Evolutionary conservation across 2,888 invertebrate species (phyloP), one percentile per base, ranked within the genome.

Genomic region (Sepioteuthis lessoniana): DNA sequence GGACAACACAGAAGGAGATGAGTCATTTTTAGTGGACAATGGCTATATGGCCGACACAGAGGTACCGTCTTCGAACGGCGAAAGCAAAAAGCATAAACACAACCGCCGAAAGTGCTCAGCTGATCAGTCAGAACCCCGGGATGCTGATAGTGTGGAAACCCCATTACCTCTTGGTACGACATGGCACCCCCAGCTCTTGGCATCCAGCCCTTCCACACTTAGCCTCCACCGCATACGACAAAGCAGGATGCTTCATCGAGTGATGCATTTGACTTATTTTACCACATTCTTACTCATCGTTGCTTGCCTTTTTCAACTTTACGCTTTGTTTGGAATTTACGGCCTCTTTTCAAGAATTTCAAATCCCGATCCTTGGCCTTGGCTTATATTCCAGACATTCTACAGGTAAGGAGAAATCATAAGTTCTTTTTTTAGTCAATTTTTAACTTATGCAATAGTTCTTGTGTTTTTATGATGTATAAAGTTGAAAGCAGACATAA

Each of bases 361-460:
- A 95, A 92, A 95, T 46, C 95, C 97, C 76, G 97, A 97, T 93
- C 97, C 97, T 25, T 97, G 98, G 98, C 97, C 97, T 0, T 98
- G 98, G 98, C 97, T 98, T 93, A 96, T 97, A 47, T 97, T 98
- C 95, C 98, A 98, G 95, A 98, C 98, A 8, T 95, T 95, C 10
- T 95, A 94, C 94, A 96, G 96, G 96, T 96, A 94, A 95, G n/a
- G n/a, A n/a, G 95, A 42, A 16, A 46, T 19, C 8, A 38, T n/a
- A n/a, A n/a, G 0, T 90, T 90, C n/a, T 31, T 91, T 76, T 76
- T 1, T 28, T 28, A 4, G 28, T 5, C 60, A 21, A 60, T 60
- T 31, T 31, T 76, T 5, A 60, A 60, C 28, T 76, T 76, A n/a
- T 31, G 31, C 8, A 76, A 31, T n/a, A n/a, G 10, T 8, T 13